Percentiles rank a stretch among this genome's conserved stretches.
Evolutionary conservation across 2,113 vertebrate species (phyloP).

Genomic region (Sardina pilchardus): DNA sequence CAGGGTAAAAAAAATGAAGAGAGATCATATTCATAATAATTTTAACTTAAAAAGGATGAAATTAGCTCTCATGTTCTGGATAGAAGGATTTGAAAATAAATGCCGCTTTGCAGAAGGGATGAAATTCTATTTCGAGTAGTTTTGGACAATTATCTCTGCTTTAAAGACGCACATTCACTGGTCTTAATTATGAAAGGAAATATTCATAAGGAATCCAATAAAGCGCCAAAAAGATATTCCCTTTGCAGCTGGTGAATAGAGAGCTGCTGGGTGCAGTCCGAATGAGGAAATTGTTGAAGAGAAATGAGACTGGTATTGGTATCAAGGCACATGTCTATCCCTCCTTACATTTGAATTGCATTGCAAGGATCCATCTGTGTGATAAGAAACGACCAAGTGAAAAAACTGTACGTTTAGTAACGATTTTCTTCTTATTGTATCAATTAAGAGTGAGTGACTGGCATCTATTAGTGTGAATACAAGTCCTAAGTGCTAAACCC

Average conservation of each 20-base stretch:
- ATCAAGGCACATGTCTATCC: background rate
- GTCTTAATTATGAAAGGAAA: background rate
- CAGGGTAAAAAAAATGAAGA: background rate
- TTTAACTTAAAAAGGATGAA: background rate
- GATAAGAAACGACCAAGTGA: background rate
- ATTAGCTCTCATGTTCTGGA: background rate
- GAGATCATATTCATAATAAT: background rate
- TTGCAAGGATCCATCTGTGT: background rate
- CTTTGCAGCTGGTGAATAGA: background rate
- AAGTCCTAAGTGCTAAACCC: background rate
- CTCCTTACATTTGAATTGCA: background rate
- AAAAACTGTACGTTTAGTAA: background rate
- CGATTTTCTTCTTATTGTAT: background rate
- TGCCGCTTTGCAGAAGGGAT: background rate
- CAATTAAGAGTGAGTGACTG: background rate
- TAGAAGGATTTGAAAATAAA: background rate
- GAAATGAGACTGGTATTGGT: background rate
- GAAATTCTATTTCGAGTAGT: background rate
- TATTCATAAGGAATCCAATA: constrained; percentile 4
- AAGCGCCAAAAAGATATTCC: background rate
- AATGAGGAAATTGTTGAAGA: background rate
- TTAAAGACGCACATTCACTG: background rate
- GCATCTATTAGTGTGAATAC: background rate
- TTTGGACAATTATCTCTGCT: constrained; percentile 2
- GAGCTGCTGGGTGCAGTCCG: background rate